Base-by-base conservation (phyloP, 2,888 invertebrate species). In the Eupithecia subumbrata region DNA sequence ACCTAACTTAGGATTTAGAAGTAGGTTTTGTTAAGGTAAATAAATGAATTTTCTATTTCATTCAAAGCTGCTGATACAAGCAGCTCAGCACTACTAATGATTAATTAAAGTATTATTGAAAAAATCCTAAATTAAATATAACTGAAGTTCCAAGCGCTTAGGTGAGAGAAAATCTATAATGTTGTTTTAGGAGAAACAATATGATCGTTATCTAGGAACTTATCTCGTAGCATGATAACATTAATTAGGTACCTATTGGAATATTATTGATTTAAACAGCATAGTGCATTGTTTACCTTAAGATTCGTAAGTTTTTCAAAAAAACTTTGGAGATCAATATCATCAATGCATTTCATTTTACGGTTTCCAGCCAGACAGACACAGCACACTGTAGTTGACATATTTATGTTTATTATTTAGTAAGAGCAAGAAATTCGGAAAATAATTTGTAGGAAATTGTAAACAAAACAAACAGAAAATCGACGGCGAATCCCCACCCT, bases 281-380 rank as follows among this genome's bases (percentile, higher is more conserved):
- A 0, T 43, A 5, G 4, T 4, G 22, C 2, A 12, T 3, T 37
- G n/a, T 9, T 43, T 40, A 67, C 68, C 68, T 68, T n/a, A 22
- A 43, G 4, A 25, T 68, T 68, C 12, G 68, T 45, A 7, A 68
- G 68, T 43, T 25, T 68, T 25, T 68, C 43, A 68, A 68, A 68
- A 2, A 68, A 7, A 70, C 22, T 37, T n/a, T 37, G 70, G 14
- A 68, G 43, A 22, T 43, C 43, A 43, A 40, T 43, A 43, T 68
- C 68, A 12, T 68, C 68, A 14, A 68, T 68, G 25, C 22, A 40
- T 68, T 68, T 68, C 68, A 68, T 68, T 68, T 68, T 68, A 68
- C 68, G 68, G 40, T 68, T 45, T 68, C 68, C 68, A 7, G 7
- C 45, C 5, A 68, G 43, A 43, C 68, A 68, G 5, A 68, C 68